Conservation (phyloP, 2,888 invertebrate species). For the Plagiodera versicolora region DNA sequence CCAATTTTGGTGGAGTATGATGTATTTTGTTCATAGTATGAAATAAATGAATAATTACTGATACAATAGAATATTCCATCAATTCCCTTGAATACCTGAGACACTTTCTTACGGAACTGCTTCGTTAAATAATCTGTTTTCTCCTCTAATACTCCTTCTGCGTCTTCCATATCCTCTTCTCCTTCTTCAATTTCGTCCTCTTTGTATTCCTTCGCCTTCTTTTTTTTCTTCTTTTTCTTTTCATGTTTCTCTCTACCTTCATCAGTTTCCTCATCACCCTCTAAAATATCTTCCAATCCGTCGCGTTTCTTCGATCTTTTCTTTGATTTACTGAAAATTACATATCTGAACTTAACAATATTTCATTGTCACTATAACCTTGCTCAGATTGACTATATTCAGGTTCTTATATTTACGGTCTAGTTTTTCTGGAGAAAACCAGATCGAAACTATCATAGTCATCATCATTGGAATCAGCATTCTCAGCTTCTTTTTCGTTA, state of each 20-base stretch:
- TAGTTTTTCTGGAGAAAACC: slow-evolving; percentile 37
- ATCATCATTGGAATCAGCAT: slow-evolving; percentile 12
- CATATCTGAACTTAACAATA: no score
- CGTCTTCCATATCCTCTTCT: slow-evolving; percentile 31
- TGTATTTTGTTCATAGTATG: no score
- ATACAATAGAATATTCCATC: no score
- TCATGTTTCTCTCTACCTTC: slow-evolving; percentile 16
- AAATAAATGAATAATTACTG: no score
- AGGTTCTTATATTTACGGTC: slow-evolving; percentile 29
- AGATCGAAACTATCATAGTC: slow-evolving; percentile 46
- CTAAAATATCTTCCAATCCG: slow-evolving; percentile 21
- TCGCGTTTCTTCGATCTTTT: neutral
- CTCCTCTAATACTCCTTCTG: slow-evolving; percentile 24
- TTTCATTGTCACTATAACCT: no score
- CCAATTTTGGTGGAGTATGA: no score
- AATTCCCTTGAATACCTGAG: slow-evolving; percentile 35
- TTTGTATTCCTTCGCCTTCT: slow-evolving; percentile 21
- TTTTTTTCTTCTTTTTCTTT: slow-evolving; percentile 23
- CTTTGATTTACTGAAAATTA: neutral
- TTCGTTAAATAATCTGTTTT: slow-evolving; percentile 39
- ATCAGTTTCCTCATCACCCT: slow-evolving; percentile 23
- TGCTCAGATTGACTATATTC: no score
- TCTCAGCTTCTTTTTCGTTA: slow-evolving; percentile 35
- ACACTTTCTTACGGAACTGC: slow-evolving; percentile 45
- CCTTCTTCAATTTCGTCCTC: slow-evolving; percentile 20